Percentiles rank a stretch among this genome's conserved stretches.
Conservation (phyloP, 1,140 invertebrate genomes). For the Neocloeon triangulifer region DNA sequence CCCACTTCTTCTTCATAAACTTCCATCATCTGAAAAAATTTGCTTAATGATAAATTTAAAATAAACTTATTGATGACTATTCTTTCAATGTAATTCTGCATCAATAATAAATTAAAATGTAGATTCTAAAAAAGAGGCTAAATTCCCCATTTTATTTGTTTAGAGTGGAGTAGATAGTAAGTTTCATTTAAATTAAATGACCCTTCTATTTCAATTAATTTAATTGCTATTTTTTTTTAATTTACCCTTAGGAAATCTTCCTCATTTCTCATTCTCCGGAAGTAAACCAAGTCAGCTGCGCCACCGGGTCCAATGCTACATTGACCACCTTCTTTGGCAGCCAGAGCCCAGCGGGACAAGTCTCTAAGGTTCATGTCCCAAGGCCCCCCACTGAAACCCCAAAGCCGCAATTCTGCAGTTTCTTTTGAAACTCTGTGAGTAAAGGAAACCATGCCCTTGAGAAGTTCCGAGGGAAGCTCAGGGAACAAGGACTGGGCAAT, state of each 20-base stretch:
- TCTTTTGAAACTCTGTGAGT: conserved; percentile 43
- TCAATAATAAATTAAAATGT: too few relatives aligned
- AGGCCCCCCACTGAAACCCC: conserved; percentile 57
- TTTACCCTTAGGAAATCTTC: too few relatives aligned
- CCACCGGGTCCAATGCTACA: conserved; percentile 27
- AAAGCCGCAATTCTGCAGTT: conserved; percentile 32
- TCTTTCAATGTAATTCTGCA: too few relatives aligned
- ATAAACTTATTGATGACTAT: too few relatives aligned
- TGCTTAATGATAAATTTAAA: too few relatives aligned
- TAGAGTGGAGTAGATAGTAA: too few relatives aligned
- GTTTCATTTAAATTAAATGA: too few relatives aligned
- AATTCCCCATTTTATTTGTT: too few relatives aligned
- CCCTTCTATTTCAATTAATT: too few relatives aligned
- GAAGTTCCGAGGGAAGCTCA: conserved; percentile 18
- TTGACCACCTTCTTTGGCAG: conserved; percentile 13
- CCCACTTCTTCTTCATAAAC: conserved; percentile 35
- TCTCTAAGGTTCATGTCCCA: conserved; percentile 97
- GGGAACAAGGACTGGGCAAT: conserved; percentile 24
- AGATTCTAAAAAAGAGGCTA: too few relatives aligned
- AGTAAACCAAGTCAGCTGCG: conserved; percentile 53
- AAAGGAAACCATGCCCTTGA: conserved; percentile 58
- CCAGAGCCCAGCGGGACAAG: conserved; percentile 77
- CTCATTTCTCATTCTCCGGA: conserved; percentile 50
- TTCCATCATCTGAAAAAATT: conserved; percentile 25
- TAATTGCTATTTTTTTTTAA: too few relatives aligned